Conservation (phyloP, 2,888 invertebrate genomes). For the Dynastes hyllus region DNA sequence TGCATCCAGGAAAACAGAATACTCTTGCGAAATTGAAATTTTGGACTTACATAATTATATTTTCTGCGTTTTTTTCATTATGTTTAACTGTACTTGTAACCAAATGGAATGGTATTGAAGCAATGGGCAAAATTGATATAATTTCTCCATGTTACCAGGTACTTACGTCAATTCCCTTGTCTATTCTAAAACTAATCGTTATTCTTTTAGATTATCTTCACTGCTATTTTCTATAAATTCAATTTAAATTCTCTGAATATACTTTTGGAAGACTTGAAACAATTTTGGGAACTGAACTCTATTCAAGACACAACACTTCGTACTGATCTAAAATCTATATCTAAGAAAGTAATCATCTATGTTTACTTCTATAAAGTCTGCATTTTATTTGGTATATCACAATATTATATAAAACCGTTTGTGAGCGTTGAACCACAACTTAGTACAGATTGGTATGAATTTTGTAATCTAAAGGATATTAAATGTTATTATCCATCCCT, state of each 20-base stretch:
- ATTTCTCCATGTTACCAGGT: constrained; percentile 14
- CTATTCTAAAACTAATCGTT: not conserved
- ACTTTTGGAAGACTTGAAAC: not conserved
- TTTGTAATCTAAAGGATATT: not conserved
- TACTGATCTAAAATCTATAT: not conserved
- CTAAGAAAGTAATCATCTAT: constrained; percentile 4
- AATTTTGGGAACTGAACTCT: constrained; percentile 2
- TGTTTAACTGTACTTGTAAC: not conserved
- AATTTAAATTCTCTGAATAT: not conserved
- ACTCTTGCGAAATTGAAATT: not conserved
- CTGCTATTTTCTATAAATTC: not conserved
- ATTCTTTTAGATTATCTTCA: constrained; percentile 13
- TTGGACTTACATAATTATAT: not conserved
- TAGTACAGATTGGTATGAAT: constrained; percentile 4
- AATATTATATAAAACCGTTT: constrained; percentile 18
- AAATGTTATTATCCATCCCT: not conserved
- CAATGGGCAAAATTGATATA: constrained; percentile 8
- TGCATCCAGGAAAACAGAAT: constrained; percentile 9
- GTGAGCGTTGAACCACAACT: not conserved
- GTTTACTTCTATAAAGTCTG: constrained; percentile 1
- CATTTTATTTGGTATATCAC: not conserved
- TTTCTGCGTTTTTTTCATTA: not conserved
- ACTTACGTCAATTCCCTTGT: not conserved
- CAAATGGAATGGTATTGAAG: constrained; percentile 14
- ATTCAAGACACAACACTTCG: not conserved